phyloP scores from a whole-genome alignment of 2,113 vertebrate species.

The Maccullochella peelii region DNA sequence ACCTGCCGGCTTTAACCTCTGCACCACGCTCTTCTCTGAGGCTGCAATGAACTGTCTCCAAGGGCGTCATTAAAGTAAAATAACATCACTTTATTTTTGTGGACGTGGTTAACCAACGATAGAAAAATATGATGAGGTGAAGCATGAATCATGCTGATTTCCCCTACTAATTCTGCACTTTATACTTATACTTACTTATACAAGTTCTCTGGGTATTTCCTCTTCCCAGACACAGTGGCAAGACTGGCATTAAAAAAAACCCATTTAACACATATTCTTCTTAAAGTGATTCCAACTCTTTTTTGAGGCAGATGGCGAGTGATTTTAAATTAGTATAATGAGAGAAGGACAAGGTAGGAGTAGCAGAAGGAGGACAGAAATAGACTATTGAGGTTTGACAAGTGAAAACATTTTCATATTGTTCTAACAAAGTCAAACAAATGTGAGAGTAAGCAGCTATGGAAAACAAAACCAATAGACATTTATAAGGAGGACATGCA shows the following conservation, averaged over 20 bases:
- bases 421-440: constrained; percentile 15
- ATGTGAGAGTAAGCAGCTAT: neutral
- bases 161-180: neutral
- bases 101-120: neutral
- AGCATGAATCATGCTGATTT: neutral
- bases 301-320: neutral
- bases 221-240: neutral
- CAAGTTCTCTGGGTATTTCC: neutral
- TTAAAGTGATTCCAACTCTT: neutral
- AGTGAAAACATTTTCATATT: neutral
- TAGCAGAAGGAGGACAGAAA: constrained; percentile 6
- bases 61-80: constrained; percentile 6
- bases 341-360: constrained; percentile 9
- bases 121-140: neutral
- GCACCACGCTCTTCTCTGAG: neutral
- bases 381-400: constrained; percentile 1
- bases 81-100: neutral
- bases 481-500: neutral
- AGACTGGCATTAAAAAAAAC: neutral
- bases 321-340: constrained; percentile 4
- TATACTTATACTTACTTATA: too few relatives aligned
- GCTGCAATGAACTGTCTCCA: neutral
- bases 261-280: neutral
- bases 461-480: neutral
- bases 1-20: constrained; percentile 3